Evolutionary conservation across 2,797 vertebrate species (phyloP).

Genomic region (Sebastes trivittatus): DNA sequence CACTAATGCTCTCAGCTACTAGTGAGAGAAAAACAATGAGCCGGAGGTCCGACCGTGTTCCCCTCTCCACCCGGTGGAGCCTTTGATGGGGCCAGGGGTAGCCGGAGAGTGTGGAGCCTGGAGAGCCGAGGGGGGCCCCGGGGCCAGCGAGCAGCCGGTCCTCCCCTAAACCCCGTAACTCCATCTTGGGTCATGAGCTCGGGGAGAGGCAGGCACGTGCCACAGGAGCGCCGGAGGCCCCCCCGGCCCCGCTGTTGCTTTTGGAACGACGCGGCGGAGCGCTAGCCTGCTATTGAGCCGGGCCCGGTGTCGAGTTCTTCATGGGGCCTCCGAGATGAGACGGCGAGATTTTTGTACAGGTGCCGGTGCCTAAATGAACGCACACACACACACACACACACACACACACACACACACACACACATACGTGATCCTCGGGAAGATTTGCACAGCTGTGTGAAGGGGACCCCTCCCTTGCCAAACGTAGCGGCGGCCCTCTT

Average conservation of each 20-base stretch:
- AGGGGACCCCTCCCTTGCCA: slow-evolving; percentile 78
- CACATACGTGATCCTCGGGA: slow-evolving; percentile 68
- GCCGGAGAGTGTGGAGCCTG: slow-evolving; percentile 21
- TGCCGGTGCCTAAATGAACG: slow-evolving; percentile 39
- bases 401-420: neutral
- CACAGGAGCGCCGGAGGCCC: slow-evolving; percentile 58
- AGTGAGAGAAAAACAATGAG: slow-evolving; percentile 57
- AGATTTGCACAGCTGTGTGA: slow-evolving; percentile 88
- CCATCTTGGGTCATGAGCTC: slow-evolving; percentile 65
- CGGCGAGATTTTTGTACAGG: slow-evolving; percentile 57
- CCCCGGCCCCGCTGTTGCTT: slow-evolving; percentile 66
- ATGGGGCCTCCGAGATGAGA: slow-evolving; percentile 62
- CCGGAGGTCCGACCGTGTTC: slow-evolving; percentile 28
- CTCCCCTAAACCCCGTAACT: slow-evolving; percentile 51
- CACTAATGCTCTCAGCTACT: slow-evolving; percentile 29
- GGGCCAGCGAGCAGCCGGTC: slow-evolving; percentile 30
- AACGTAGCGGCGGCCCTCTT: slow-evolving; percentile 70
- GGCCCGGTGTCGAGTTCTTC: slow-evolving; percentile 58
- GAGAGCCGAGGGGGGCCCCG: slow-evolving; percentile 26
- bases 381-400: neutral
- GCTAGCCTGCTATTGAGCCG: slow-evolving; percentile 36
- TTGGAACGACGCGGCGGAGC: slow-evolving; percentile 50
- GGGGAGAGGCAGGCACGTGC: slow-evolving; percentile 71
- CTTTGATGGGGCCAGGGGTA: slow-evolving; percentile 47
- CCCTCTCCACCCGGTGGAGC: slow-evolving; percentile 31